Base-by-base conservation (phyloP, 2,888 invertebrate genomes). In the Hirtodrosophila duncani region DNA sequence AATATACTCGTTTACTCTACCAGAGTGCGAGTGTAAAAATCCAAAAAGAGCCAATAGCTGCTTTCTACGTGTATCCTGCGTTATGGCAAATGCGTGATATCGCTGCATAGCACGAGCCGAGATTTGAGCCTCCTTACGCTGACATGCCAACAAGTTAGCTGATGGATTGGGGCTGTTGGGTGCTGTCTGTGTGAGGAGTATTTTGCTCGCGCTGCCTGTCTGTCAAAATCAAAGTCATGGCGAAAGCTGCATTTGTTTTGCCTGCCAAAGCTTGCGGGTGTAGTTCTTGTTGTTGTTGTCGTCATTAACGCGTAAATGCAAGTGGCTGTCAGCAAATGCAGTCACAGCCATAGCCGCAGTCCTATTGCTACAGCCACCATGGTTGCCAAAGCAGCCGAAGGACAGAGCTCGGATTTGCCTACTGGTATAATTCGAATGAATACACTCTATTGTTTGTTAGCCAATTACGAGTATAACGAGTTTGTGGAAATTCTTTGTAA, bases 261-360 rank as follows among this genome's bases (percentile, higher is more conserved):
- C 61, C 61, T 64, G 69, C 61, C 69, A 72, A 72, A 72, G 57
- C 72, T 65, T 52, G 51, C 36, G 64, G 44, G 31, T n/a, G 39
- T 26, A 37, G 51, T n/a, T 46, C 38, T 29, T 42, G 52, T 10
- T 50, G 49, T 23, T 38, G 37, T 34, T 44, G 49, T 43, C 31
- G 49, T 41, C 63, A 69, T 66, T 66, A 70, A 48, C 63, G 75
- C 67, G 34, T 46, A 49, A 62, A 43, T 62, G 58, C 43, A 43
- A 62, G 50, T 50, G 58, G 48, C 63, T 70, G 63, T 51, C 63
- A 52, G 48, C 65, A 60, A 51, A 34, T 39, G 39, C 39, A 42
- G 53, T 49, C 53, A 52, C 77, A 63, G 62, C 3, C n/a, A n/a
- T 8, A 3, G 6, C 3, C 4, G 6, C 3, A 5, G 3, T 24